Base-by-base conservation (phyloP, 2,113 vertebrate species). In the Tympanuchus pallidicinctus region DNA sequence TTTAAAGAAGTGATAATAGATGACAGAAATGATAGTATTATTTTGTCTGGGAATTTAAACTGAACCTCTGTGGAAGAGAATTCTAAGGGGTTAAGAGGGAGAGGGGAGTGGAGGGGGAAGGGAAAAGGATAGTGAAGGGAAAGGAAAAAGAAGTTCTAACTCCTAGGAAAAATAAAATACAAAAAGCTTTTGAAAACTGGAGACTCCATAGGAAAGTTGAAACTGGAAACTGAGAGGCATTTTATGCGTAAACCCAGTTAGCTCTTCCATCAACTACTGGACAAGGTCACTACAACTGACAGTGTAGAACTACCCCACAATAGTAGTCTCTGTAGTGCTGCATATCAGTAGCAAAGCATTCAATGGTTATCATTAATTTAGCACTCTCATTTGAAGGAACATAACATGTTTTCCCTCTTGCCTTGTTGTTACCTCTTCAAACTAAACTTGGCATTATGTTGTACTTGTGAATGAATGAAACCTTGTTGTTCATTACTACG, bases 401-500 rank as follows among this genome's bases (percentile, higher is more conserved):
- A 98, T 93, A 97, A 96, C 82, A 89, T 97, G 97, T 98, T 98
- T 97, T 98, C 98, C 98, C 98, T 96, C 98, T 98, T 98, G 97
- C 97, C 98, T 97, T 98, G 97, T 98, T 96, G 97, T 97, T 98
- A 97, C 98, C 97, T 98, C 97, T 98, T 98, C 98, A 97, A 97
- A 98, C 98, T 98, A 98, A 98, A 98, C 97, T 98, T 98, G 98
- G 98, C 98, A 98, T 98, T 98, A 97, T 98, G 98, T 98, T 98
- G 96, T 98, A 98, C 98, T 98, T 98, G 97, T 98, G 98, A 98
- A 98, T 98, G 98, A 99, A 99, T 98, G 98, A 98, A 98, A 98
- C 98, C 98, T 98, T 98, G 98, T 99, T 98, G 98, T 98, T 98
- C 98, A 98, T 98, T 97, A 97, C 98, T 97, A 98, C 88, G 97